Conservation (phyloP, 2,888 invertebrate genomes). For the Erebia palarica region DNA sequence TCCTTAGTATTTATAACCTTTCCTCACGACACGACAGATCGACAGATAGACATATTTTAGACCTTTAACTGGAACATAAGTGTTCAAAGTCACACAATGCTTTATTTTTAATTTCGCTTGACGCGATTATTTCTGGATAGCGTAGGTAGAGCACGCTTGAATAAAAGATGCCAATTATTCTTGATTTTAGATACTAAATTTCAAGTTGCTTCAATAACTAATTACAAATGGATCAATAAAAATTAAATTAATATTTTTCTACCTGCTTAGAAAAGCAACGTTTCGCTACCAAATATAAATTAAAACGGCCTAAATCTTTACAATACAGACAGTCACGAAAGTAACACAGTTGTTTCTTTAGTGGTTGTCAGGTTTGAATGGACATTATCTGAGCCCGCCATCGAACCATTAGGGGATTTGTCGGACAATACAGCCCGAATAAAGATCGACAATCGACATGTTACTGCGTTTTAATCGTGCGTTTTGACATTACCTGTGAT, state of each 20-base stretch:
- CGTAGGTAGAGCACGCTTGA: no score
- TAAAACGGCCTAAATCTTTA: neutral
- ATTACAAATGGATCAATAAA: neutral
- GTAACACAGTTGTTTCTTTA: slow-evolving; percentile 17
- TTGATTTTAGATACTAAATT: no score
- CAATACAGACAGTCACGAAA: slow-evolving; percentile 5
- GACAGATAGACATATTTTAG: no score
- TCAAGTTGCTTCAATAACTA: neutral
- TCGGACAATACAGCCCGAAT: slow-evolving; percentile 12
- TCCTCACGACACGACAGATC: no score
- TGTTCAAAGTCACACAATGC: no score
- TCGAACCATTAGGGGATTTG: slow-evolving; percentile 25
- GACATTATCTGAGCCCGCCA: slow-evolving; percentile 19
- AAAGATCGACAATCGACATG: slow-evolving; percentile 8
- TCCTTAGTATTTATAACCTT: no score
- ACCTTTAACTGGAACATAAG: no score
- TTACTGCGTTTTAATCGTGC: slow-evolving; percentile 10
- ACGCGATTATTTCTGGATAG: no score
- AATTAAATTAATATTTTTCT: neutral
- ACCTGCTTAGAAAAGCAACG: neutral
- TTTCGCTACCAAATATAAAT: neutral
- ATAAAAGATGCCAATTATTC: no score
- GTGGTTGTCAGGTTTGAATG: slow-evolving; percentile 22
- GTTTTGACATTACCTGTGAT: slow-evolving; percentile 2
- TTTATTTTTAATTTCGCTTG: no score